A percentile compares a stretch with the other conserved stretches of the same genome.
These are phyloP conservation scores for Pseudocheirus occidentalis DNA, from an alignment of 2,797 vertebrate species.

Conservation along the genomic window DNA sequence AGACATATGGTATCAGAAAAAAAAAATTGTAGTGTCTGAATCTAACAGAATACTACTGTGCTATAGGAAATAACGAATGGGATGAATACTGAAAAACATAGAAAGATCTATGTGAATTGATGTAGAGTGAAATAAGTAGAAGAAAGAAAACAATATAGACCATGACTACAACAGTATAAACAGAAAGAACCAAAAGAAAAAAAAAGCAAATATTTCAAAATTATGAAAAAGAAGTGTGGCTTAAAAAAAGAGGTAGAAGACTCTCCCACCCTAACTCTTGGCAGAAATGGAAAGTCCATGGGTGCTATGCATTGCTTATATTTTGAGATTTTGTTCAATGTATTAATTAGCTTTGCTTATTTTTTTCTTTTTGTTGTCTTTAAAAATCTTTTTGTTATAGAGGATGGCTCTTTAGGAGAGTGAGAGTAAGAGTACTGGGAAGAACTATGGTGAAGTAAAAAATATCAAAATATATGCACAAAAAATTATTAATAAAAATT, in stretches of 20 bases:
- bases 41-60: background rate
- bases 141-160: background rate
- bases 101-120: background rate
- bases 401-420: background rate
- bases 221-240: background rate
- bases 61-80: background rate
- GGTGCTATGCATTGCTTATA: no score
- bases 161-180: background rate
- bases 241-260: background rate
- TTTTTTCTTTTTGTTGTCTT: background rate
- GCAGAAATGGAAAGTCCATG: background rate
- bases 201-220: background rate
- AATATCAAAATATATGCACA: background rate
- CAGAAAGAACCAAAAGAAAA: background rate
- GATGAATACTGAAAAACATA: background rate
- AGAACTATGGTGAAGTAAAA: background rate
- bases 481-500: constrained; percentile 26
- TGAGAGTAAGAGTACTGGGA: background rate
- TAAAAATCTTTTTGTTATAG: background rate
- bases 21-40: no score
- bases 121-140: background rate
- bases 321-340: background rate
- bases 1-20: no score
- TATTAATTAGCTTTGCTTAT: background rate
- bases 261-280: background rate